These are phyloP conservation scores for Caenorhabditis sp. DNA, from an alignment of 2,888 invertebrate species.

Conservation along the genomic window DNA sequence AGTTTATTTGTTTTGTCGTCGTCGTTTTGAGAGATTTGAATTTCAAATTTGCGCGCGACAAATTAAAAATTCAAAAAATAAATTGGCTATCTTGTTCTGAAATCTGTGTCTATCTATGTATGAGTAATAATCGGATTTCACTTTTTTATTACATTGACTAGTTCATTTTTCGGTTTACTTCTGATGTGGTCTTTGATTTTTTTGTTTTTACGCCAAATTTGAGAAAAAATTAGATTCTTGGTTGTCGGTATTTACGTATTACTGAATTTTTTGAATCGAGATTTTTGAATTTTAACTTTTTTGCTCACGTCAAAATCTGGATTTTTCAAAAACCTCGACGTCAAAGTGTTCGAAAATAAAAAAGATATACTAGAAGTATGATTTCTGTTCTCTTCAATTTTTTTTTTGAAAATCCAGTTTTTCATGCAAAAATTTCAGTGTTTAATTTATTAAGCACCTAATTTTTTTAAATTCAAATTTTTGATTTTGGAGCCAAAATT, in stretches of 20 bases:
- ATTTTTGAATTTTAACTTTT: no score
- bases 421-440: no score
- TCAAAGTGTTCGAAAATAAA: no score
- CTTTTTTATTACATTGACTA: background rate
- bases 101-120: no score
- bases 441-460: conserved; percentile 15
- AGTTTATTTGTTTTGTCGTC: background rate
- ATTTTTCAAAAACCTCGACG: no score
- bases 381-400: background rate
- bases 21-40: background rate
- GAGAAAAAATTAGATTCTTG: no score
- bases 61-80: background rate
- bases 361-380: no score
- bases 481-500: background rate
- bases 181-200: background rate
- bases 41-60: background rate
- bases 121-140: conserved; percentile 1
- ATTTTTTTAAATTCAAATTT: conserved; percentile 7
- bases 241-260: no score
- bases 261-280: no score
- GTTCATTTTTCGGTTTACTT: background rate
- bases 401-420: conserved; percentile 24
- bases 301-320: no score
- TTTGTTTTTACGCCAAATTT: no score
- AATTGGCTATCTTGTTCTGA: background rate